Evolutionary conservation across 2,113 vertebrate genomes (phyloP), one percentile per base, ranked within the genome.

Genomic region (Climacteris rufus): DNA sequence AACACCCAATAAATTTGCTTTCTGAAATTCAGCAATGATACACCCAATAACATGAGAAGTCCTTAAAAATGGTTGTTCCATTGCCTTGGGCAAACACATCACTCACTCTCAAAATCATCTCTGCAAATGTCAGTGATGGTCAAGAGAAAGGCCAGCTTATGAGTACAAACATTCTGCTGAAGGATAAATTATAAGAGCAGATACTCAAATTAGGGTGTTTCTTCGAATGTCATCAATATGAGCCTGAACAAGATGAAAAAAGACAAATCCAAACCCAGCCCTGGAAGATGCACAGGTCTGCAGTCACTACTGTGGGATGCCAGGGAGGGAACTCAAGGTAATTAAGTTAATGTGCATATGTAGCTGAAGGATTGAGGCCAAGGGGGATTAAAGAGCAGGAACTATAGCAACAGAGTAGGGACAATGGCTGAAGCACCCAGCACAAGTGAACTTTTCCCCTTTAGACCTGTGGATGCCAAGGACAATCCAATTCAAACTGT

Each of bases 361-460:
- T 53, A 87, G 71, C 75, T 80, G 59, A 69, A 93, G 95, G 95
- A 97, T 97, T 96, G 90, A 96, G 95, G 95, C 78, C 95, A 96
- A 42, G 33, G 50, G 30, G 85, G 93, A 95, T 94, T 96, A 94
- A 77, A 83, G 77, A 59, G 68, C 39, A 90, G 91, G 45, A 94
- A 44, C 91, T 91, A 82, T 45, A 93, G 96, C 93, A 91, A 87
- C 94, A 85, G 81, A 60, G 86, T 3, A 84, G 39, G 82, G 82
- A 79, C 90, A 89, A 47, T 40, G 74, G 71, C 89, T 49, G 78
- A 65, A 77, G 63, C 52, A 30, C 28, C 63, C 81, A 37, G 78
- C 5, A 4, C 50, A 47, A 87, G 79, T 96, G 78, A 96, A 94
- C 94, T 95, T 90, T 96, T 95, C 59, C 93, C 90, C 91, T 96